Conservation (phyloP, 2,888 invertebrate species). For the Lochmaea capreae region DNA sequence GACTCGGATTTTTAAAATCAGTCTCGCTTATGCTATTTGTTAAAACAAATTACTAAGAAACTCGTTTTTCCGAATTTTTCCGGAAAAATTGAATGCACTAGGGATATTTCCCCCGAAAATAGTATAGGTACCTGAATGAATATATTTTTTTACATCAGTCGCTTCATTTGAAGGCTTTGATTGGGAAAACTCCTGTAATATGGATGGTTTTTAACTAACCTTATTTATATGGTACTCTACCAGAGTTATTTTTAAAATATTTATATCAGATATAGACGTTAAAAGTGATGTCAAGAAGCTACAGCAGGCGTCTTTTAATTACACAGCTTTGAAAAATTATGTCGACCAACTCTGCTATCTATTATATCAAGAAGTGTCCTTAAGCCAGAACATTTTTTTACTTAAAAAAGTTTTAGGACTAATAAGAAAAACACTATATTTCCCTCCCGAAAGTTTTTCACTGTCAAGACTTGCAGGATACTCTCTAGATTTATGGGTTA, state of each 20-base stretch:
- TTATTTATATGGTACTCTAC: background rate
- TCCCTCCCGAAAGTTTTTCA: conserved; percentile 36
- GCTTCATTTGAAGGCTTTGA: too few relatives aligned
- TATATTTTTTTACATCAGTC: too few relatives aligned
- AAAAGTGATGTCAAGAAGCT: background rate
- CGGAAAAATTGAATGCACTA: too few relatives aligned
- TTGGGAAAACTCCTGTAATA: background rate
- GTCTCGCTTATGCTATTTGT: too few relatives aligned
- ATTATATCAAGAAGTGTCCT: conserved; percentile 13
- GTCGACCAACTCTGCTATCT: conserved; percentile 16
- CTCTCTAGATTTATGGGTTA: conserved; percentile 42
- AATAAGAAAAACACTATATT: conserved; percentile 28
- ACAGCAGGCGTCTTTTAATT: conserved; percentile 18
- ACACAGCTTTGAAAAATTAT: conserved; percentile 15
- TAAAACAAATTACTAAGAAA: too few relatives aligned
- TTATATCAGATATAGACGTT: background rate
- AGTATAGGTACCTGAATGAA: too few relatives aligned
- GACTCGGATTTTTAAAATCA: too few relatives aligned
- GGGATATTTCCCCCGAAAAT: too few relatives aligned
- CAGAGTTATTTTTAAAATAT: background rate
- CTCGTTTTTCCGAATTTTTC: too few relatives aligned
- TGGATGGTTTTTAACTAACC: too few relatives aligned
- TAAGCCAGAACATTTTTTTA: conserved; percentile 18
- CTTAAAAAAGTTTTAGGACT: conserved; percentile 15
- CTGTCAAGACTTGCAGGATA: conserved; percentile 38